These are phyloP conservation scores for Hylaea fasciaria DNA, from an alignment of 2,888 invertebrate species.

Conservation along the genomic window DNA sequence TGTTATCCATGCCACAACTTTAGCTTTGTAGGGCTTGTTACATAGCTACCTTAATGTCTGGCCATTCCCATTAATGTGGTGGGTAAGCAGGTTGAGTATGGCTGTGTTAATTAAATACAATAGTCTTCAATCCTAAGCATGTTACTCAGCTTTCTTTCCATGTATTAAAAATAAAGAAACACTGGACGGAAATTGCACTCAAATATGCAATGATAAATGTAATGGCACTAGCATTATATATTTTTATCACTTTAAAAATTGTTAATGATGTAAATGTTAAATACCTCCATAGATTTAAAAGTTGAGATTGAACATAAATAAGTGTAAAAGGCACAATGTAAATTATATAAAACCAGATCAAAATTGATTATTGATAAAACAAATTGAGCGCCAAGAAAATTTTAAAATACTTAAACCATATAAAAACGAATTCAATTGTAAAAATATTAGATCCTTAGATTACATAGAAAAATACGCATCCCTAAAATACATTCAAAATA, in stretches of 20 bases:
- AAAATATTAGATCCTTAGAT: constrained; percentile 2
- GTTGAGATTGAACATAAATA: too few relatives aligned
- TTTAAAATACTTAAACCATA: constrained; percentile 2
- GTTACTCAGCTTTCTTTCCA: not conserved
- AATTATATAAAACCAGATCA: too few relatives aligned
- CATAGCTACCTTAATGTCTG: too few relatives aligned
- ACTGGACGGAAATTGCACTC: constrained; percentile 8
- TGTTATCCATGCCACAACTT: too few relatives aligned
- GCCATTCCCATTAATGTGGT: too few relatives aligned
- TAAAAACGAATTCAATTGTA: not conserved
- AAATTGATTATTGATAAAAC: too few relatives aligned
- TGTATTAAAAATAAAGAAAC: not conserved
- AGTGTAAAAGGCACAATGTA: too few relatives aligned
- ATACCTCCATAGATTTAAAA: too few relatives aligned
- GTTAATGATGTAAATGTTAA: too few relatives aligned
- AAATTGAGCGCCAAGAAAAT: constrained; percentile 5
- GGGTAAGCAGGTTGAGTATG: too few relatives aligned
- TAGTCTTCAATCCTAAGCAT: not conserved
- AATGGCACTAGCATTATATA: not conserved
- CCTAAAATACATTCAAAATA: constrained; percentile 6
- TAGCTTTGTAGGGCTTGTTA: too few relatives aligned
- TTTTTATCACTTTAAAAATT: not conserved
- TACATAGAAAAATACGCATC: constrained; percentile 1
- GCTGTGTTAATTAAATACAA: too few relatives aligned
- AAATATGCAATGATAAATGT: not conserved